These are phyloP conservation scores for Coendou prehensilis DNA, from an alignment of 2,797 vertebrate genomes.

Conservation along the genomic window DNA sequence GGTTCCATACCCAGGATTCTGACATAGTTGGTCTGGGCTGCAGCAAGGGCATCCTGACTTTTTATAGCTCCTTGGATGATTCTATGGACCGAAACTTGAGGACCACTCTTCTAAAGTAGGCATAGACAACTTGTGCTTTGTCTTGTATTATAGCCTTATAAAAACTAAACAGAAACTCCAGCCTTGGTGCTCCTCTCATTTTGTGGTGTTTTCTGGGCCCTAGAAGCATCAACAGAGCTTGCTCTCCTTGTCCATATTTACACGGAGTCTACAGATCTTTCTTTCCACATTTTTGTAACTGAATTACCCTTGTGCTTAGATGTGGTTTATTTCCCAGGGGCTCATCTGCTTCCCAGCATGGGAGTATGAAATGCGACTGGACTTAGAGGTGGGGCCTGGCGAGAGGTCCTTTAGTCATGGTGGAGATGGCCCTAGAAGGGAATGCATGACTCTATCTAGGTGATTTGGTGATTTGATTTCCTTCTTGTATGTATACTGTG, in stretches of 20 bases:
- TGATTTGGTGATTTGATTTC: no score
- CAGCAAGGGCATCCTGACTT: not conserved
- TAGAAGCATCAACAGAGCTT: not conserved
- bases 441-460: no score
- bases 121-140: not conserved
- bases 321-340: not conserved
- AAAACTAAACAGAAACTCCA: not conserved
- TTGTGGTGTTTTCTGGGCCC: accelerated
- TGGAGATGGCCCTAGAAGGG: not conserved
- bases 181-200: accelerated
- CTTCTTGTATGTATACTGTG: not conserved
- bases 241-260: not conserved
- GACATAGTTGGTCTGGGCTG: not conserved
- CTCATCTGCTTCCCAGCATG: not conserved
- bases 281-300: not conserved
- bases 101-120: not conserved
- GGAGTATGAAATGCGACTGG: not conserved
- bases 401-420: not conserved
- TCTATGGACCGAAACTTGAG: not conserved
- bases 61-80: not conserved
- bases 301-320: not conserved
- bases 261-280: not conserved
- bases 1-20: not conserved
- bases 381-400: not conserved
- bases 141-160: not conserved